Base-by-base conservation (phyloP, 2,113 vertebrate genomes). In the Callipepla californica region DNA sequence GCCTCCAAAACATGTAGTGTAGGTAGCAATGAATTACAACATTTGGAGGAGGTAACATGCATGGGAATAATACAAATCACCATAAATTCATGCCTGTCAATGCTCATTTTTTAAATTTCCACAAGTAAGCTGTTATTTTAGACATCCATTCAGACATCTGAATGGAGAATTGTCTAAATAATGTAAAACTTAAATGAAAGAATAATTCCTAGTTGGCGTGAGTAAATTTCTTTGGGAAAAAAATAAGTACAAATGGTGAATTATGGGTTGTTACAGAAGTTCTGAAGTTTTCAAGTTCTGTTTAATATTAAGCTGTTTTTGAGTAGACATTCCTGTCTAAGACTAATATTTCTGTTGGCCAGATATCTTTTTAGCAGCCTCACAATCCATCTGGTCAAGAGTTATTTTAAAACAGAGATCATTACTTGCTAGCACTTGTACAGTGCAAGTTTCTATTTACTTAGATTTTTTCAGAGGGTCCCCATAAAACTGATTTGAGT, bases 401-500 rank as follows among this genome's bases (percentile, higher is more conserved):
- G 59, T 61, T 58, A 58, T 66, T 93, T 89, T 89, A 51, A 68
- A 63, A 59, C 1, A 45, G 11, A n/a, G 8, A 7, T 34, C 13
- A 83, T 87, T 44, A 40, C 38, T 65, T 58, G 20, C 23, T 80
- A 44, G 13, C 15, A 9, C 11, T 77, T 70, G 19, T 30, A 53
- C 23, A 48, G 6, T 44, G 15, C 15, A 50, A 42, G 6, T 57
- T 57, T 76, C 19, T 69, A 7, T 65, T 87, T 82, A 63, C 18
- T 79, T 47, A 50, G 15, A 18, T 47, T 11, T 32, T 67, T 59
- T 57, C 80, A 32, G 16, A 28, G 8, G 14, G 22, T 50, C 7
- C 22, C 74, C 5, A 44, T 51, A 36, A 57, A 58, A 47, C 12
- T 14, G 0, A 0, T 61, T 65, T 73, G 32, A 38, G 30, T n/a